These are phyloP conservation scores for Cantharis flavilabris DNA, from an alignment of 2,888 invertebrate species.

Conservation along the genomic window DNA sequence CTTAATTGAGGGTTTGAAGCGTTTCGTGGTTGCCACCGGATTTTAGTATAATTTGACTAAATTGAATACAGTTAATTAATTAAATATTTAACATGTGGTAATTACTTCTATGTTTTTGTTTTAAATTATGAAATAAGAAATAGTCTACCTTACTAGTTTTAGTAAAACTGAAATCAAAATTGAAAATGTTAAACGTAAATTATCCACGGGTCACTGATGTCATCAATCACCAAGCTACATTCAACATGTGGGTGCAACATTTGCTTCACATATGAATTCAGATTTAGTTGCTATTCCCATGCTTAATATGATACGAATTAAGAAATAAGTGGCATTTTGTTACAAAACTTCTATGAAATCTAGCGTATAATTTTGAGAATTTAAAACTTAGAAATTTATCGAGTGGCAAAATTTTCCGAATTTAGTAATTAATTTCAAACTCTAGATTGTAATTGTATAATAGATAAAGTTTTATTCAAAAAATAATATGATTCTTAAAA, in stretches of 20 bases:
- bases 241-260: slow-evolving; percentile 39
- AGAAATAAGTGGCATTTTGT: slow-evolving; percentile 20
- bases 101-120: not conserved
- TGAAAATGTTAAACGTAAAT: slow-evolving; percentile 17
- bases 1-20: slow-evolving; percentile 7
- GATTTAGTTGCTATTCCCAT: slow-evolving; percentile 39
- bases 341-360: slow-evolving; percentile 23
- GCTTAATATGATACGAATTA: slow-evolving; percentile 29
- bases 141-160: not conserved
- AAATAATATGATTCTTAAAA: no score
- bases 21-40: slow-evolving; percentile 9
- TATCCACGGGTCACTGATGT: slow-evolving; percentile 49
- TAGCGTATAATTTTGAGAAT: slow-evolving; percentile 12
- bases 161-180: not conserved
- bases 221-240: slow-evolving; percentile 45
- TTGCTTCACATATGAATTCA: slow-evolving; percentile 44
- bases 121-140: not conserved
- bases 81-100: not conserved
- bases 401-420: not conserved
- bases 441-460: no score
- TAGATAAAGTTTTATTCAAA: no score
- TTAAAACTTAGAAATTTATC: not conserved
- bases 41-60: not conserved
- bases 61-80: not conserved
- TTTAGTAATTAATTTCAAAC: not conserved